Percentiles rank a stretch among this genome's conserved stretches.
These are phyloP conservation scores for Anthopleura xanthogrammica DNA, from an alignment of 92 coral and sea anemone species.

Conservation along the genomic window DNA sequence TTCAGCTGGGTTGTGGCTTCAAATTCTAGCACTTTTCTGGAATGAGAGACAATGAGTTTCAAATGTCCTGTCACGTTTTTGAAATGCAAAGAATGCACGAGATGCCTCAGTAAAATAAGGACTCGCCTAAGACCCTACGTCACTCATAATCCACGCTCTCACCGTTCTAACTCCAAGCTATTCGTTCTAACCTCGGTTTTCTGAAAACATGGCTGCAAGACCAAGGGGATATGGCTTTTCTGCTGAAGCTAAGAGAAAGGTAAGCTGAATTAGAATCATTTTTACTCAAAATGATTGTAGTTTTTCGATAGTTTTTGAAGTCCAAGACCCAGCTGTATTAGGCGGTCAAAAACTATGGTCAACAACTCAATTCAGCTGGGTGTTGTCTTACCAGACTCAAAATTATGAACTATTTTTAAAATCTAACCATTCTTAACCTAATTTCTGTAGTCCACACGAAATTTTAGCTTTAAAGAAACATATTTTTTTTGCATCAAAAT, in stretches of 20 bases:
- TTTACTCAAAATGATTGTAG: not conserved
- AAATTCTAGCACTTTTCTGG: not conserved
- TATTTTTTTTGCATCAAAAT: not conserved
- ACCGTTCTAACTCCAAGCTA: not conserved
- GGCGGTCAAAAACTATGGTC: not conserved
- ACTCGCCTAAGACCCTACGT: constrained; percentile 24
- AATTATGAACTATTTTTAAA: not conserved
- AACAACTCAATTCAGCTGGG: not conserved
- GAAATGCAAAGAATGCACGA: constrained; percentile 6
- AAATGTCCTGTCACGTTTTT: constrained; percentile 28
- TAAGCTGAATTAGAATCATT: constrained; percentile 15
- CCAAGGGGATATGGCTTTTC: constrained; percentile 75
- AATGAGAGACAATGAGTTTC: constrained; percentile 19
- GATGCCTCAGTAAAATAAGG: constrained; percentile 12
- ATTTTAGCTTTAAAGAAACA: not conserved
- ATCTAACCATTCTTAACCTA: not conserved
- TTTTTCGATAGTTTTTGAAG: constrained; percentile 7
- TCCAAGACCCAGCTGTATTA: constrained; percentile 6
- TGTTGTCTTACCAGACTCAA: constrained; percentile 10
- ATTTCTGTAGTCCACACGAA: not conserved
- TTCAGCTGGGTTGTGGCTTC: not conserved
- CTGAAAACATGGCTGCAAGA: constrained; percentile 48
- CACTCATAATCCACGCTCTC: constrained; percentile 19
- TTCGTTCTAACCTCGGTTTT: not conserved
- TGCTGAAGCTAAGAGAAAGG: constrained; percentile 74